A percentile compares a stretch with the other conserved stretches of the same genome.
Evolutionary conservation across 2,888 invertebrate species (phyloP).

Genomic region (Oscheius sp.): DNA sequence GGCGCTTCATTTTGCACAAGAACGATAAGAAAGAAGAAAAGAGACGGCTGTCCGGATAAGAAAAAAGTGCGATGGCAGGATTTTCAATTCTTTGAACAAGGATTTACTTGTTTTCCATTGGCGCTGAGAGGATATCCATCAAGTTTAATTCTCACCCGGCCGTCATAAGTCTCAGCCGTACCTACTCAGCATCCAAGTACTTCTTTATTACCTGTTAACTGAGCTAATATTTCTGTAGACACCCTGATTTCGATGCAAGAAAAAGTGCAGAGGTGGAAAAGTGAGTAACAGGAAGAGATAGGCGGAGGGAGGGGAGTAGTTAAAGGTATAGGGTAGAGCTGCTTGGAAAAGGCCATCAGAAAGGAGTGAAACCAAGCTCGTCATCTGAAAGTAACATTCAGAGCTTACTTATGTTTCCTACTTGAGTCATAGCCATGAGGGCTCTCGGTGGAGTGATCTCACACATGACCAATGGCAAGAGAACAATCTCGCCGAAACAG

Average conservation of each 20-base stretch:
- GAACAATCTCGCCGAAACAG: neutral
- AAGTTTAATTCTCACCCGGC: too few relatives aligned
- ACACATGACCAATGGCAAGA: neutral
- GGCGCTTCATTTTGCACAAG: neutral
- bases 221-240: too few relatives aligned
- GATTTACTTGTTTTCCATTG: too few relatives aligned
- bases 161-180: too few relatives aligned
- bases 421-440: neutral
- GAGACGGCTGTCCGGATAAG: too few relatives aligned
- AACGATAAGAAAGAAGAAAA: too few relatives aligned
- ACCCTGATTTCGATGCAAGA: neutral
- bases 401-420: too few relatives aligned
- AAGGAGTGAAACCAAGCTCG: neutral
- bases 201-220: too few relatives aligned
- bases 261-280: neutral
- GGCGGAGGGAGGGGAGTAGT: neutral
- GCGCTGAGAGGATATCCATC: too few relatives aligned
- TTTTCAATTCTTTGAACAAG: too few relatives aligned
- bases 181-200: too few relatives aligned
- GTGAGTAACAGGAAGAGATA: neutral
- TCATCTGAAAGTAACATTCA: neutral
- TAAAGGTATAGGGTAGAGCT: neutral
- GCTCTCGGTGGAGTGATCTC: neutral
- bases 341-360: neutral
- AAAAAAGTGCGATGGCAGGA: too few relatives aligned